Evolutionary conservation across 2,113 vertebrate genomes (phyloP), one percentile per base, ranked within the genome.

Genomic region (Gallinago media): DNA sequence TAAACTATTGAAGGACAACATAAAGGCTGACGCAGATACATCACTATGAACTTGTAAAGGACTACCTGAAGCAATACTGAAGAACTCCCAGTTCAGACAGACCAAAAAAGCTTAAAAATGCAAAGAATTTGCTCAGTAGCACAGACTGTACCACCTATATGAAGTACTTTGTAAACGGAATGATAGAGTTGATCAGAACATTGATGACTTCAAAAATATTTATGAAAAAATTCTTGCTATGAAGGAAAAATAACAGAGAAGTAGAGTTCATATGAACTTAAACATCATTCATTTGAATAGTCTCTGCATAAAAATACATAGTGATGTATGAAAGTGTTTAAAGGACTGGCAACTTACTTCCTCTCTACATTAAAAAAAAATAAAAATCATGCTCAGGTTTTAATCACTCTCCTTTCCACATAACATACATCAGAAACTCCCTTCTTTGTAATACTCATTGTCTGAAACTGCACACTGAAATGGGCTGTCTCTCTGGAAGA

Each of bases 91-190:
- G 9, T 49, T 44, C 32, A 66, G 27, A 25, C 5, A 46, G 40
- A 62, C 3, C 2, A 22, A n/a, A 32, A 71, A 50, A 56, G 14
- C 50, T 5, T 65, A 15, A 63, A 79, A 75, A 42, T 40, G 27
- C 25, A 46, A 67, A 63, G 2, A 47, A 42, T 47, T 20, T 25
- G 9, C 56, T 66, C 50, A 76, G 38, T 17, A 74, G 23, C 31
- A 88, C 0, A 38, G 23, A 27, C 15, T 40, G 1, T 38, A n/a
- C 15, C n/a, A 61, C 13, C 1, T 1, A 3, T 26, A 79, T 23
- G 12, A 88, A 38, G 12, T 44, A 15, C 14, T 73, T 73, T 80
- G 8, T 52, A 70, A 89, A 80, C 7, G n/a, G 16, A 70, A 16
- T 16, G 36, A 56, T 2, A 75, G 23, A 78, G n/a, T 21, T 74